Base-by-base conservation (phyloP, 1,140 invertebrate species). In the Trichomalopsis sarcophagae region DNA sequence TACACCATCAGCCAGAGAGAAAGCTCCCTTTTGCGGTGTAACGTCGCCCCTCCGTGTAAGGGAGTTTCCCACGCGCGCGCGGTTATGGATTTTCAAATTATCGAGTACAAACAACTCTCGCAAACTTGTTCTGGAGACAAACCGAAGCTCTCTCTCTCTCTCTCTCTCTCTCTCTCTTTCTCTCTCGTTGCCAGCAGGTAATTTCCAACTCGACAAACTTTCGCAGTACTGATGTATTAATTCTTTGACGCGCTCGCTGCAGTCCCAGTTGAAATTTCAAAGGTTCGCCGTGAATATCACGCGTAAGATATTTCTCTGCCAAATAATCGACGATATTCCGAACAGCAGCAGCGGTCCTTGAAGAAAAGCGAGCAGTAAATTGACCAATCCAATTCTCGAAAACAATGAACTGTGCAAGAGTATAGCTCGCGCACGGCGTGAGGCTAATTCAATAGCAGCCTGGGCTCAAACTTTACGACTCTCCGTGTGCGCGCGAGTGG, bases 61-160 rank as follows among this genome's bases (percentile, higher is more conserved):
- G 0, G 55, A 62, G 55, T 62, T 62, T 62, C 17, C 47, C 27
- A 27, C 27, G 27, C 55, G 36, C 36, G 7, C 55, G 17, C 17
- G 55, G 17, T 62, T 62, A 62, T 62, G 55, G 55, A 62, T 62
- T 62, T 62, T 62, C 55, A n/a, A 62, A 62, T 62, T 62, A 62
- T 62, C 55, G 55, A 62, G 55, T 62, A n/a, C 55, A 62, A 62
- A 62, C 55, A 62, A 62, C 55, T 62, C 17, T 21, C 14, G 55
- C 55, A 62, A 62, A 62, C 55, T 62, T 14, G 14, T 21, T 62
- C 17, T 21, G 21, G 55, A 21, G 21, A 62, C 55, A 62, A 62
- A n/a, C 21, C 55, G 55, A n/a, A n/a, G 55, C 55, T 62, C 21
- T 55, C 14, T 27, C 27, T 27, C 27, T 27, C 27, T 27, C 27